A percentile compares a stretch with the other conserved stretches of the same genome.
These are phyloP conservation scores for Drosophila tsacasi DNA, from an alignment of 1,140 invertebrate genomes.

Conservation along the genomic window DNA sequence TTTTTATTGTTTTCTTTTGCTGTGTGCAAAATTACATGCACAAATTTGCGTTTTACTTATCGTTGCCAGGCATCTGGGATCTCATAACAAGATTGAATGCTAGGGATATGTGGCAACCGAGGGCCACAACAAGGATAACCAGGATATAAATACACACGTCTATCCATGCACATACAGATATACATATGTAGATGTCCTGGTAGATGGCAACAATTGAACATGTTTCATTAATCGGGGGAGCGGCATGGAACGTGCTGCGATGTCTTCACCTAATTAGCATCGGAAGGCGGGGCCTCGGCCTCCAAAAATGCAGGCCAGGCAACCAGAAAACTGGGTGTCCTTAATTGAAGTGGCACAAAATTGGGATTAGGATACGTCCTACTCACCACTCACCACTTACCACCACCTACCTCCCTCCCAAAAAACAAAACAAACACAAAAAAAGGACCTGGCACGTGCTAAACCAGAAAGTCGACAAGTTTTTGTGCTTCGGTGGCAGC, in stretches of 20 bases:
- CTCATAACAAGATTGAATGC: constrained; percentile 38
- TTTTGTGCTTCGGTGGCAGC: constrained; percentile 66
- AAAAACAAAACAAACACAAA: not conserved
- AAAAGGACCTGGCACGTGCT: constrained; percentile 51
- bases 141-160: not conserved
- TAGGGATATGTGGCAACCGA: constrained; percentile 12
- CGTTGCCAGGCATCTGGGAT: constrained; percentile 23
- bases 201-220: constrained; percentile 41
- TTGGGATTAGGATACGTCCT: constrained; percentile 8
- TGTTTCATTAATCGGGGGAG: constrained; percentile 34
- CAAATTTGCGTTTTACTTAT: constrained; percentile 37
- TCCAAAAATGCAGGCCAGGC: constrained; percentile 67
- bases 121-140: not conserved
- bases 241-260: constrained; percentile 62
- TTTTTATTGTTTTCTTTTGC: not conserved
- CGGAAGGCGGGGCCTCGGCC: constrained; percentile 42
- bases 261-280: constrained; percentile 72
- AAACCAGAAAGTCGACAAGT: constrained; percentile 49
- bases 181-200: not conserved
- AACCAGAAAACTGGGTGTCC: constrained; percentile 24
- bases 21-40: constrained; percentile 10
- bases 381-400: no score
- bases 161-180: not conserved
- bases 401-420: not conserved
- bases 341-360: constrained; percentile 53